A percentile compares a stretch with the other conserved stretches of the same genome.
phyloP scores from a whole-genome alignment of 2,113 vertebrate genomes.

The Oreochromis spilurus region DNA sequence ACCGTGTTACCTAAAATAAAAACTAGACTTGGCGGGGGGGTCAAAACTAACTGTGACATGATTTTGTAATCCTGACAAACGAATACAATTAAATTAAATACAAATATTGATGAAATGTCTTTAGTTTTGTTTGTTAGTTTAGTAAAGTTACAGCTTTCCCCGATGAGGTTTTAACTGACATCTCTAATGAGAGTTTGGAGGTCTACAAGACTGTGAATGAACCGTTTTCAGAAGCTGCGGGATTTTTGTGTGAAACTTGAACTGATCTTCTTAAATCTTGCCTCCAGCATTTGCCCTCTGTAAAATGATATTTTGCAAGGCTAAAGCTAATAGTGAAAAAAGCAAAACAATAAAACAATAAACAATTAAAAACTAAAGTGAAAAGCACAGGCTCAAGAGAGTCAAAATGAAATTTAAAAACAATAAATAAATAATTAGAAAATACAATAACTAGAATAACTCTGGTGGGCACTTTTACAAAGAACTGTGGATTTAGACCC shows the following conservation, averaged over 20 bases:
- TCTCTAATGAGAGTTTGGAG: background rate
- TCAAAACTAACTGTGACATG: background rate
- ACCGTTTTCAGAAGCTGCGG: background rate
- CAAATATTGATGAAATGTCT: background rate
- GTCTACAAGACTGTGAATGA: background rate
- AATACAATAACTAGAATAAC: background rate
- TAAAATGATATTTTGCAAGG: background rate
- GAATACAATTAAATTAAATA: background rate
- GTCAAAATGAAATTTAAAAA: background rate
- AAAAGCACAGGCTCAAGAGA: background rate
- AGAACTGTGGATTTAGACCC: background rate
- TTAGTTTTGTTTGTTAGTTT: background rate
- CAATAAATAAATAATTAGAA: background rate
- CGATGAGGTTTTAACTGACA: background rate
- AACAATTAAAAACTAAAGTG: background rate
- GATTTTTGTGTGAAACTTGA: fast-evolving
- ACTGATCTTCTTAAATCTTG: background rate
- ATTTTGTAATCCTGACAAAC: background rate
- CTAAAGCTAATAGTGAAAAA: background rate
- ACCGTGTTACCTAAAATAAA: background rate
- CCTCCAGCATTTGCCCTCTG: background rate
- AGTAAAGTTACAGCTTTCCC: background rate
- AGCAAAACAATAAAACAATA: background rate
- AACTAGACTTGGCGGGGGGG: background rate
- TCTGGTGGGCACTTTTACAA: background rate